Percentiles rank a stretch among this genome's conserved stretches.
Conservation (phyloP, 2,797 vertebrate species). For the Phoebastria nigripes region DNA sequence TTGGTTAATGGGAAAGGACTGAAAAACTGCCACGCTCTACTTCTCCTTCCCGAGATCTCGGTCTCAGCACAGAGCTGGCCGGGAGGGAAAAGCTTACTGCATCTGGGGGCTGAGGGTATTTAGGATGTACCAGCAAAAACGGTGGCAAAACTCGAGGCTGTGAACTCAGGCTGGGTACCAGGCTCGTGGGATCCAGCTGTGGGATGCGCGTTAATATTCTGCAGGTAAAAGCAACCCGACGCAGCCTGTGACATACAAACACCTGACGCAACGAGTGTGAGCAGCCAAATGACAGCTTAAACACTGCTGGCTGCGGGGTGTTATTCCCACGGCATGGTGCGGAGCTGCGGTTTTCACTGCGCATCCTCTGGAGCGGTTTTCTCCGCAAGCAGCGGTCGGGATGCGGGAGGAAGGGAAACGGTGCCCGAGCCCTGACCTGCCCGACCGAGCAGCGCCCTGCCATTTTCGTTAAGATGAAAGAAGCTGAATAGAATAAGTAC, state of each 20-base stretch:
- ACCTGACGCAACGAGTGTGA: neutral
- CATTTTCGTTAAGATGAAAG: neutral
- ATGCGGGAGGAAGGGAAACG: accelerated
- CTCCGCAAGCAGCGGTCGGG: neutral
- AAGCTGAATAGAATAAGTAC: neutral
- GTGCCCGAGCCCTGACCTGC: neutral
- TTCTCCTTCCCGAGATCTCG: neutral
- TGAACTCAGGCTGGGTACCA: neutral
- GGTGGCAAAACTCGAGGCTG: accelerated
- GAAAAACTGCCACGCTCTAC: neutral
- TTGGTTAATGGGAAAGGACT: neutral
- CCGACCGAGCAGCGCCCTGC: neutral
- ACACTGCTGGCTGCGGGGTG: accelerated
- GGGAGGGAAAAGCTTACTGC: neutral
- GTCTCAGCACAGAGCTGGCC: neutral
- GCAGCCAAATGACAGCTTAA: neutral
- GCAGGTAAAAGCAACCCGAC: neutral
- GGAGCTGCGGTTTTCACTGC: accelerated
- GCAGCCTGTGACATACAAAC: accelerated
- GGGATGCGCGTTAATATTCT: neutral
- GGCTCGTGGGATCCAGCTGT: neutral
- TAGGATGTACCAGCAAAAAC: neutral
- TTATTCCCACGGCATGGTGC: accelerated
- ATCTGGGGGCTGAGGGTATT: neutral
- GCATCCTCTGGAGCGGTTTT: neutral